Evolutionary conservation across 2,113 vertebrate species (phyloP).

Genomic region (Ictalurus punctatus): DNA sequence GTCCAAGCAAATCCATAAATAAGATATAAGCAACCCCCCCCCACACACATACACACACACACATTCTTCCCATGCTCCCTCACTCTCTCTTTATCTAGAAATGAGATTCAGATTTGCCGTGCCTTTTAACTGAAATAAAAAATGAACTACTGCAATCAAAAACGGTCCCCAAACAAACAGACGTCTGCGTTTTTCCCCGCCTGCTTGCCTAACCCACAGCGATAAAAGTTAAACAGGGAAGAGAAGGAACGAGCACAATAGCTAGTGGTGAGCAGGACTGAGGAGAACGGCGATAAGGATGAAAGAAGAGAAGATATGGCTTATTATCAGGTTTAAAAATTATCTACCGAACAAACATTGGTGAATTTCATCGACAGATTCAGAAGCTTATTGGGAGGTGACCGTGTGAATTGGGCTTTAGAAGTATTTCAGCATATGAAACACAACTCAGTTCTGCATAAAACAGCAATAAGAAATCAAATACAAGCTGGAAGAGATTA

Average conservation of each 20-base stretch:
- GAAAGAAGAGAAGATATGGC: slow-evolving; percentile 17
- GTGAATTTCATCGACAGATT: neutral
- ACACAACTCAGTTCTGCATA: neutral
- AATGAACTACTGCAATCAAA: slow-evolving; percentile 55
- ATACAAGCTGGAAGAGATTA: neutral
- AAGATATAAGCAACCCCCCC: slow-evolving; percentile 82
- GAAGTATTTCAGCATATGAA: neutral
- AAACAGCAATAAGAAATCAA: neutral
- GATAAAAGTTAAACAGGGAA: slow-evolving; percentile 19
- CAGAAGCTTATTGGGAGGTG: neutral
- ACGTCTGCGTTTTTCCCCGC: neutral
- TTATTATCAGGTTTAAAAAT: slow-evolving; percentile 23
- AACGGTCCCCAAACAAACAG: slow-evolving; percentile 58
- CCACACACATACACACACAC: neutral
- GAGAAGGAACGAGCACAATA: neutral
- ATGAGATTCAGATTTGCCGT: slow-evolving; percentile 74
- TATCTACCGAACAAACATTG: neutral
- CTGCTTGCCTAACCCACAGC: neutral
- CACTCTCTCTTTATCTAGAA: slow-evolving; percentile 73
- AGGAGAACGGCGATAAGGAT: neutral
- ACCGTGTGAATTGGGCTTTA: neutral
- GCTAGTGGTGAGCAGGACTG: neutral
- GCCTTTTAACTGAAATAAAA: slow-evolving; percentile 66
- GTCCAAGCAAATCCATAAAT: slow-evolving; percentile 92
- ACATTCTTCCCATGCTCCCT: slow-evolving; percentile 50